Evolutionary conservation across 2,113 vertebrate genomes (phyloP).

Genomic region (Brachionichthys hirsutus): DNA sequence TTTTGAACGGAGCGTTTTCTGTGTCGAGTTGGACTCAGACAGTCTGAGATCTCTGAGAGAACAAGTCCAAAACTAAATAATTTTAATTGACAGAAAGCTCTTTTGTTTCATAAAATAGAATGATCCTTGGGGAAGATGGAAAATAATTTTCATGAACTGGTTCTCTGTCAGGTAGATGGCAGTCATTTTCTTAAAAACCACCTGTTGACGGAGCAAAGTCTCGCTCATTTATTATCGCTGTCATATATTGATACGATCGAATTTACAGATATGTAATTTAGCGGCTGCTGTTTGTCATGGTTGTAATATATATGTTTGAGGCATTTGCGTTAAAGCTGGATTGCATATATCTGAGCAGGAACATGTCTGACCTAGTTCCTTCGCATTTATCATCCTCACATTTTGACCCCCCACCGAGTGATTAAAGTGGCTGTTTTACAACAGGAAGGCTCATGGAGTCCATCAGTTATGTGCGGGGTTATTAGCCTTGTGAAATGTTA

Average conservation of each 20-base stretch:
- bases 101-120: too few relatives aligned
- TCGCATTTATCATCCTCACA: background rate
- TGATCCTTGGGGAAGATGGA: too few relatives aligned
- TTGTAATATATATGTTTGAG: background rate
- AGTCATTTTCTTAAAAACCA: background rate
- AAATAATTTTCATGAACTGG: background rate
- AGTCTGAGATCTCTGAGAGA: background rate
- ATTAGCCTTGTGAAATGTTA: constrained; percentile 59
- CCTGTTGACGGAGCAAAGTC: constrained; percentile 37
- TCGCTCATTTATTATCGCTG: constrained; percentile 21
- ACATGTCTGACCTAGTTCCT: constrained; percentile 8
- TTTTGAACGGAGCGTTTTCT: constrained; percentile 19
- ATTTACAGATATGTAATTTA: background rate
- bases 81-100: too few relatives aligned
- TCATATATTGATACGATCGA: constrained; percentile 25
- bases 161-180: background rate
- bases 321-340: background rate
- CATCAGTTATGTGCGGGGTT: constrained; percentile 52
- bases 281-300: background rate
- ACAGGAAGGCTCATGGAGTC: constrained; percentile 45
- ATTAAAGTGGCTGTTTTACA: constrained; percentile 60
- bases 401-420: constrained; percentile 21
- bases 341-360: background rate
- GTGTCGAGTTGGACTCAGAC: background rate
- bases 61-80: too few relatives aligned